Evolutionary conservation across 2,797 vertebrate genomes (phyloP).

Genomic region (Chelmon rostratus): DNA sequence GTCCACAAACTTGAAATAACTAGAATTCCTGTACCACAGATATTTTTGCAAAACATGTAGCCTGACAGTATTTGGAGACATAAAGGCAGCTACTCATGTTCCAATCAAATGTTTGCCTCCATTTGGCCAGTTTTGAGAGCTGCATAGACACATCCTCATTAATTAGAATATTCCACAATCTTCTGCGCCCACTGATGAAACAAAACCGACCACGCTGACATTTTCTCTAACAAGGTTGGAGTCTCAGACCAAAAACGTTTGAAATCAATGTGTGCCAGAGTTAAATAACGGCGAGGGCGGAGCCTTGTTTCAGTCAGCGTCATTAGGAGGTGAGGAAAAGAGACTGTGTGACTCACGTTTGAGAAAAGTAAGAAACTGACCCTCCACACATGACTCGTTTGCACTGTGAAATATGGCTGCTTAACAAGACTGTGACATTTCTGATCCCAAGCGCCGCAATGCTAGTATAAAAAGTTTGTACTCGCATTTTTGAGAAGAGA

Average conservation of each 20-base stretch:
- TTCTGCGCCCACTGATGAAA: conserved; percentile 27
- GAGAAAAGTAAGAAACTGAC: not conserved
- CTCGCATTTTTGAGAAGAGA: not conserved
- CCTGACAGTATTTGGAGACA: conserved; percentile 6
- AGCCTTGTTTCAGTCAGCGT: conserved; percentile 20
- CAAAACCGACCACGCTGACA: conserved; percentile 1
- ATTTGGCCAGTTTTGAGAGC: not conserved
- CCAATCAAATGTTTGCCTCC: conserved; percentile 8
- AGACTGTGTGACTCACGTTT: conserved; percentile 1
- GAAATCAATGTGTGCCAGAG: conserved; percentile 16
- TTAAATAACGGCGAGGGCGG: conserved; percentile 21
- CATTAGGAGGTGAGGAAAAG: conserved; percentile 13
- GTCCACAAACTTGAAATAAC: not conserved
- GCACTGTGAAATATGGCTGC: not conserved
- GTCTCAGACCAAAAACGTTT: conserved; percentile 16
- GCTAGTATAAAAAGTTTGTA: not conserved
- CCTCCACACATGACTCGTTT: not conserved
- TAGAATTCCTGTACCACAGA: not conserved
- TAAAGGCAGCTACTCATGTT: conserved; percentile 4
- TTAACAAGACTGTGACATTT: not conserved
- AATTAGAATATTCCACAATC: conserved; percentile 7
- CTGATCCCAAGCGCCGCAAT: not conserved
- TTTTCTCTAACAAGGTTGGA: conserved; percentile 2
- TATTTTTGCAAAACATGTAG: not conserved
- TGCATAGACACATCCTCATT: conserved; percentile 22